Conservation (phyloP, 2,888 invertebrate species). For the Ligdia adustata region DNA sequence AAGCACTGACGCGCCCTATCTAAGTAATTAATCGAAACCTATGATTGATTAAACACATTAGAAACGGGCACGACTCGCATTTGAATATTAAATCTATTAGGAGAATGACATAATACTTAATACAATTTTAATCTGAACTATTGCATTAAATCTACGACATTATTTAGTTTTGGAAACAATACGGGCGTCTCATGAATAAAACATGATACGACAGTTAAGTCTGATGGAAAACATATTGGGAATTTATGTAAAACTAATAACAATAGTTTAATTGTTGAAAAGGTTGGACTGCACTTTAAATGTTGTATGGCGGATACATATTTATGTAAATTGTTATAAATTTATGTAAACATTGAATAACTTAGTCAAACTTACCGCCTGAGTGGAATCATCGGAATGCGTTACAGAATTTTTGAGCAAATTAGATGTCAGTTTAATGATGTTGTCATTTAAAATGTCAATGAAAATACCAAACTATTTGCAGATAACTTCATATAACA, state of each 20-base stretch:
- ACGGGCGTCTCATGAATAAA: constrained; percentile 71
- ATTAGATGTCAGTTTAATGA: not conserved
- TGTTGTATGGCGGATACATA: constrained; percentile 29
- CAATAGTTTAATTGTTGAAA: constrained; percentile 67
- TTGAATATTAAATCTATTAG: constrained; percentile 80
- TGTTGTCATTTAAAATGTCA: not conserved
- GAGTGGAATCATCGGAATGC: constrained; percentile 7
- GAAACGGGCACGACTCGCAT: constrained; percentile 77
- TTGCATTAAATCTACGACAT: constrained; percentile 71
- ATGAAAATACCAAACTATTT: not conserved
- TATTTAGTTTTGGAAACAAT: constrained; percentile 76
- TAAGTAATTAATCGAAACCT: constrained; percentile 80
- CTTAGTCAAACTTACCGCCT: constrained; percentile 2
- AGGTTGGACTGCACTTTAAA: constrained; percentile 43
- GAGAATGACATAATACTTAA: constrained; percentile 78
- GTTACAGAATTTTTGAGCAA: constrained; percentile 4
- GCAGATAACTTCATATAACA: too few species aligned
- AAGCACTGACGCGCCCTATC: constrained; percentile 69
- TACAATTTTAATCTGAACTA: constrained; percentile 79
- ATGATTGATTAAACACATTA: constrained; percentile 84
- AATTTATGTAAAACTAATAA: constrained; percentile 69
- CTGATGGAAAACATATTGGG: constrained; percentile 66
- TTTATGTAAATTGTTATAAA: constrained; percentile 25
- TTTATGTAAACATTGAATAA: constrained; percentile 33
- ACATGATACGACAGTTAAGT: constrained; percentile 59